A percentile compares a stretch with the other conserved stretches of the same genome.
phyloP scores from a whole-genome alignment of 2,888 invertebrate genomes.

The Pseudococcus viburni region DNA sequence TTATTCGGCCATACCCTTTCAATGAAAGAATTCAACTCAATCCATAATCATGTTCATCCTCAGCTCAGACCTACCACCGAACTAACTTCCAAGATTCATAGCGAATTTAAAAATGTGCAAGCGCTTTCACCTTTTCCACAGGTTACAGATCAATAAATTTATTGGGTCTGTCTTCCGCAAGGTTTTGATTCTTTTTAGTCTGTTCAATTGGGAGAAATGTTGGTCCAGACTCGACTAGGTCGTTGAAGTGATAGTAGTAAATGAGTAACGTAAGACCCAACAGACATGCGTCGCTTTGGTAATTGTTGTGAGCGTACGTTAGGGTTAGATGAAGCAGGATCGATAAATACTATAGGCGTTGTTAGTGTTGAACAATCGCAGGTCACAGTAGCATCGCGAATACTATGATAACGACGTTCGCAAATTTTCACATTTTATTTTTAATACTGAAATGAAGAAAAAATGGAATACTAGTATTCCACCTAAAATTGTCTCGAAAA shows the following conservation, averaged over 20 bases:
- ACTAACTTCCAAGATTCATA: too few species aligned
- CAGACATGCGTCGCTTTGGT: conserved; percentile 60
- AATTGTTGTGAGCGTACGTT: conserved; percentile 62
- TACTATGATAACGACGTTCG: conserved; percentile 62
- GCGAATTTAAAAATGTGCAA: conserved; percentile 30
- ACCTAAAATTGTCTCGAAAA: background rate
- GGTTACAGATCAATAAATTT: conserved; percentile 63
- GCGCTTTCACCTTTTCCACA: conserved; percentile 59
- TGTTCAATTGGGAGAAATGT: conserved; percentile 47
- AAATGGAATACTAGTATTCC: conserved; percentile 59
- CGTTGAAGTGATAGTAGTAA: conserved; percentile 63
- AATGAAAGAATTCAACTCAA: too few species aligned
- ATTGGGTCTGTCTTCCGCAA: conserved; percentile 65
- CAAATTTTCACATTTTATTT: background rate
- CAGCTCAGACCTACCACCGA: too few species aligned
- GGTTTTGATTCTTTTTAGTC: conserved; percentile 61
- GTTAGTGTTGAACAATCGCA: conserved; percentile 64
- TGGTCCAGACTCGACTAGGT: conserved; percentile 63
- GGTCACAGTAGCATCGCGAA: conserved; percentile 65
- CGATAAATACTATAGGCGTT: conserved; percentile 66
- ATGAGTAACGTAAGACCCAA: conserved; percentile 39
- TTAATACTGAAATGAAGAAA: conserved; percentile 59
- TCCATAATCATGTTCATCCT: too few species aligned
- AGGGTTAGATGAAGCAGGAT: conserved; percentile 63
- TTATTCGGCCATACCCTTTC: too few species aligned